A percentile compares a stretch with the other conserved stretches of the same genome.
Conservation (phyloP, 2,888 invertebrate genomes). For the Eueremaeus valkanovi region DNA sequence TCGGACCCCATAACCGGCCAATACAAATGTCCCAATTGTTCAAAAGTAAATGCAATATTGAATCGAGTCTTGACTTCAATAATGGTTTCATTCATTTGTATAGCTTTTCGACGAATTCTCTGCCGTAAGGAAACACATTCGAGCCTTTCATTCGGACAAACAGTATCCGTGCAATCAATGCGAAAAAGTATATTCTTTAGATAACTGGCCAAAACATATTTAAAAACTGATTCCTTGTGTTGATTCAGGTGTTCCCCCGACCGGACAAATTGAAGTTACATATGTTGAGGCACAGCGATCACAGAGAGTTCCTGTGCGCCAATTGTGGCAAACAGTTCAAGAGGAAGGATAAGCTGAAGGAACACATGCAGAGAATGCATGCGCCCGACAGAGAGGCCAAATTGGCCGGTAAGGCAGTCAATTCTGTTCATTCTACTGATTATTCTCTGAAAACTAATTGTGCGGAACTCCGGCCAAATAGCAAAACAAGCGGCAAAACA, state of each 20-base stretch:
- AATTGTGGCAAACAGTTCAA: constrained; percentile 73
- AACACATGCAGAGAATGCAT: constrained; percentile 68
- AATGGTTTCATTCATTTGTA: constrained; percentile 43
- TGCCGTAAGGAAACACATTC: constrained; percentile 67
- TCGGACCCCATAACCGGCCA: constrained; percentile 63
- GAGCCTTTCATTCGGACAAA: constrained; percentile 66
- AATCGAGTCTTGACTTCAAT: constrained; percentile 3
- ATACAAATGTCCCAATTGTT: constrained; percentile 67
- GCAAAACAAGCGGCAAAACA: constrained; percentile 41
- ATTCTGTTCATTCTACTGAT: constrained; percentile 29
- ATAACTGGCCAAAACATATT: background rate
- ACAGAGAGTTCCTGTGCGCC: constrained; percentile 66
- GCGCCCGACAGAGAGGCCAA: constrained; percentile 54
- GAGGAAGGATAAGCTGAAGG: constrained; percentile 68
- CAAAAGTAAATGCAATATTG: constrained; percentile 54
- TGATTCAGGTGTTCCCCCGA: constrained; percentile 60
- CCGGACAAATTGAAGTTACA: constrained; percentile 69
- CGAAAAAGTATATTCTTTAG: constrained; percentile 54
- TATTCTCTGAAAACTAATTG: too few relatives aligned
- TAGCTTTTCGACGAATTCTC: constrained; percentile 65
- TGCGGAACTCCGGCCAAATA: background rate
- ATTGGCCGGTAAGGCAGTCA: constrained; percentile 33
- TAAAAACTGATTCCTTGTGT: background rate
- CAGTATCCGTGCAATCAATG: constrained; percentile 66
- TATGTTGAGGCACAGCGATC: constrained; percentile 57